Conservation (phyloP, 1,140 invertebrate genomes). For the Trypoxylus dichotomus region DNA sequence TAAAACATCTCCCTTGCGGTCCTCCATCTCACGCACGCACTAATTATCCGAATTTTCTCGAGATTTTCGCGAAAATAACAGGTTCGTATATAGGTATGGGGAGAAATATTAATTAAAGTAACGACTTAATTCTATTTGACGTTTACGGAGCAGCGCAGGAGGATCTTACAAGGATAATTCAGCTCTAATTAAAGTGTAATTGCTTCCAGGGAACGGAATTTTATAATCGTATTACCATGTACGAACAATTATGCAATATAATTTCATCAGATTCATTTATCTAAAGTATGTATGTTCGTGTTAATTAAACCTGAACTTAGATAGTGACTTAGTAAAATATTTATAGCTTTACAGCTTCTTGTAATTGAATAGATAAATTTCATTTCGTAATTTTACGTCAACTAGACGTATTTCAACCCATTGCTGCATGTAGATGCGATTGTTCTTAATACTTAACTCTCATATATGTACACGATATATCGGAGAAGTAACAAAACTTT, state of each 20-base stretch:
- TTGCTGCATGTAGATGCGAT: no score
- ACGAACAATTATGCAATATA: not conserved
- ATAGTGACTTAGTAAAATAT: no score
- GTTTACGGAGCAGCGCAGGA: not conserved
- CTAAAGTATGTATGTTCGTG: no score
- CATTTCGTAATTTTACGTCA: no score
- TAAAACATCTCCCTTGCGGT: slow-evolving; percentile 10
- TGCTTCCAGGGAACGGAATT: not conserved
- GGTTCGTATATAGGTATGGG: not conserved
- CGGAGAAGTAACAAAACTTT: no score
- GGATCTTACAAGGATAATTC: not conserved
- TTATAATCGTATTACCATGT: not conserved
- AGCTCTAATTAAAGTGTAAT: not conserved
- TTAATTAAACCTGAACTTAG: no score
- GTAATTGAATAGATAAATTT: no score
- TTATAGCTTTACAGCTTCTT: no score
- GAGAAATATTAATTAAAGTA: not conserved
- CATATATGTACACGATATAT: no score
- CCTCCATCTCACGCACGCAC: not conserved
- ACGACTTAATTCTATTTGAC: slow-evolving; percentile 3
- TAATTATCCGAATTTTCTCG: not conserved
- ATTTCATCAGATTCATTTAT: not conserved
- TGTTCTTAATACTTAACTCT: no score
- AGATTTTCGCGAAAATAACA: not conserved
- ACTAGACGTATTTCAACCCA: no score